Percentiles rank a stretch among this genome's conserved stretches.
Evolutionary conservation across 2,113 vertebrate species (phyloP).

Genomic region (Hippoglossus stenolepis): DNA sequence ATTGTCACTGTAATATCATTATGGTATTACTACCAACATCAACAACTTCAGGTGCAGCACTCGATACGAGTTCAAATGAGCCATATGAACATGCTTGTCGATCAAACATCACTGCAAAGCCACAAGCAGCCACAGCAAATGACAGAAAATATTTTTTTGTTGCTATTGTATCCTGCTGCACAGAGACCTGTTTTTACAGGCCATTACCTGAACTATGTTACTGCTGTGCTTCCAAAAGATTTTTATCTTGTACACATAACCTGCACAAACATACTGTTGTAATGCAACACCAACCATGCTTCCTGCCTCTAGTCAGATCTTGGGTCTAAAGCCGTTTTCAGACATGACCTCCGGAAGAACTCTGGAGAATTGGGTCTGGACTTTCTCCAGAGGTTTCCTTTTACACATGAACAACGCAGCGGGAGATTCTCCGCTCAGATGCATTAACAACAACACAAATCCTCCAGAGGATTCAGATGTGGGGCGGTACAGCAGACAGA

Average conservation of each 20-base stretch:
- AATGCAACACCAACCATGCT: background rate
- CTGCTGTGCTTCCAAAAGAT: background rate
- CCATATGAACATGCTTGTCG: background rate
- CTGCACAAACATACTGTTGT: conserved; percentile 1
- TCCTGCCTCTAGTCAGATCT: conserved; percentile 39
- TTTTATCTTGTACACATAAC: background rate
- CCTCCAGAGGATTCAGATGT: too few species aligned
- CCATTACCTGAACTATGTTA: conserved; percentile 1
- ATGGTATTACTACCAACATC: too few species aligned
- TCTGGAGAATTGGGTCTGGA: too few species aligned
- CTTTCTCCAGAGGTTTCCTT: too few species aligned
- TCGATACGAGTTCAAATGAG: background rate
- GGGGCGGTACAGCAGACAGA: too few species aligned
- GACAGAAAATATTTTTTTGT: background rate
- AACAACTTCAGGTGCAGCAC: background rate
- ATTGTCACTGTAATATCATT: background rate
- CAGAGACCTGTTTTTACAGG: conserved; percentile 40
- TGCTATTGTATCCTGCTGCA: background rate
- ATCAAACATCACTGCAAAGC: background rate
- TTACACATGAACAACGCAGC: too few species aligned
- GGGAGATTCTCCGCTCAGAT: too few species aligned
- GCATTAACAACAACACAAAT: too few species aligned
- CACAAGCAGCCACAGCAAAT: background rate
- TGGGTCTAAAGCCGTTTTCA: background rate
- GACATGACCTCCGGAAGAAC: too few species aligned